Conservation (phyloP, 2,888 invertebrate genomes). For the Morpho deidamia region DNA sequence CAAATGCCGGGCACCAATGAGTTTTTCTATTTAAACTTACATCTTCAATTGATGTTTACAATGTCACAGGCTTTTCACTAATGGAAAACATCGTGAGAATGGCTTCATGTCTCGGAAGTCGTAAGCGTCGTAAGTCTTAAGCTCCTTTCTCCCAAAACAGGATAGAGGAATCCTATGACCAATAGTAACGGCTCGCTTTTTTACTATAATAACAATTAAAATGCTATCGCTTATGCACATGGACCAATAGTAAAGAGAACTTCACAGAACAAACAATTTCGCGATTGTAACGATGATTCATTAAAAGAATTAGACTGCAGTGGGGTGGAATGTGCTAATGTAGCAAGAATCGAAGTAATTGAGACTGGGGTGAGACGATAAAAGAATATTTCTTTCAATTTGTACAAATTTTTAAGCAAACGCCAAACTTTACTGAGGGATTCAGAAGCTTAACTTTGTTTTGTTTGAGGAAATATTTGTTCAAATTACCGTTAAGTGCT, state of each 20-base stretch:
- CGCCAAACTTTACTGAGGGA: not conserved
- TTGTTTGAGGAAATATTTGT: not conserved
- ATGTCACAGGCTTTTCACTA: too few species aligned
- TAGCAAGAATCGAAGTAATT: constrained; percentile 37
- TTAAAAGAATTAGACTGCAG: constrained; percentile 60
- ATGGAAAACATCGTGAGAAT: too few species aligned
- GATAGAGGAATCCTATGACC: too few species aligned
- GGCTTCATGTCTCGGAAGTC: too few species aligned
- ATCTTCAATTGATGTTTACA: too few species aligned
- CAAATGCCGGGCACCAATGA: too few species aligned
- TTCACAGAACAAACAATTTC: constrained; percentile 46
- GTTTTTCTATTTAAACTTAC: too few species aligned
- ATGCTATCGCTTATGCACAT: constrained; percentile 3
- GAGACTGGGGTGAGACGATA: constrained; percentile 17
- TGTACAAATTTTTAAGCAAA: constrained; percentile 14
- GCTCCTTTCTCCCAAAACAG: too few species aligned
- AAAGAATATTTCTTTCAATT: constrained; percentile 15
- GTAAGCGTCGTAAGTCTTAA: too few species aligned
- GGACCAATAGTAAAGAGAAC: constrained; percentile 28
- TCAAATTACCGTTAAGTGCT: not conserved
- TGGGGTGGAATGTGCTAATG: constrained; percentile 35
- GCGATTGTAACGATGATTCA: constrained; percentile 61
- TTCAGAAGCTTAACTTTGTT: constrained; percentile 1
- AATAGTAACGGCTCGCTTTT: too few species aligned
- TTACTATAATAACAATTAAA: not conserved